These are phyloP conservation scores for Aulostomus chinensis DNA, from an alignment of 2,797 vertebrate species.

Conservation along the genomic window DNA sequence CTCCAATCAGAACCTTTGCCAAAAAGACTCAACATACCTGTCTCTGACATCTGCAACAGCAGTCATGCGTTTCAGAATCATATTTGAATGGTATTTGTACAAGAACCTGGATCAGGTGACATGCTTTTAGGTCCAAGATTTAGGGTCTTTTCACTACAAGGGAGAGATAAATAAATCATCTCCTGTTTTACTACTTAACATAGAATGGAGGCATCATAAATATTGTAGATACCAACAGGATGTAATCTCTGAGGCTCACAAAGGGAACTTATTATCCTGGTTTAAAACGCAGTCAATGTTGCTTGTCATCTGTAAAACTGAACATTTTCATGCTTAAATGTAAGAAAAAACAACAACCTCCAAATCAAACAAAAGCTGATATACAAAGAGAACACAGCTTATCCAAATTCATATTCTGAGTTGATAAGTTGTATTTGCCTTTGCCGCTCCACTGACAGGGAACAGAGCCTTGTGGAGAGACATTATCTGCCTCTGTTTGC, in stretches of 20 bases:
- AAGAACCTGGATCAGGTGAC: too few species aligned
- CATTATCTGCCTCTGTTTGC: slow-evolving; percentile 65
- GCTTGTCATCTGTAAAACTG: not conserved
- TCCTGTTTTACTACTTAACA: not conserved
- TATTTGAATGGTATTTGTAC: too few species aligned
- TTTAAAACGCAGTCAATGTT: not conserved
- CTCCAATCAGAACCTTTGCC: too few species aligned
- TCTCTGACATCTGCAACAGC: too few species aligned
- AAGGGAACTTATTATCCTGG: not conserved
- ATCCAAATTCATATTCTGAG: not conserved
- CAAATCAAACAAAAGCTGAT: not conserved
- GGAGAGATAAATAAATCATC: not conserved
- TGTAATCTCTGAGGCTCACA: not conserved
- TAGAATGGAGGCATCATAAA: not conserved
- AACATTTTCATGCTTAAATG: not conserved
- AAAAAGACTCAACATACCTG: too few species aligned
- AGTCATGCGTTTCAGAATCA: too few species aligned
- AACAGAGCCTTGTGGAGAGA: slow-evolving; percentile 29
- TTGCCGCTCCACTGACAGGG: slow-evolving; percentile 9
- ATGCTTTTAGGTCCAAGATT: not conserved
- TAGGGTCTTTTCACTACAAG: not conserved
- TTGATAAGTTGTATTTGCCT: slow-evolving; percentile 17
- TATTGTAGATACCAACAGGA: too few species aligned
- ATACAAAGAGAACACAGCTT: not conserved
- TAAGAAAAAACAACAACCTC: not conserved